phyloP scores from a whole-genome alignment of 1,140 invertebrate genomes.

The Apis mellifera region DNA sequence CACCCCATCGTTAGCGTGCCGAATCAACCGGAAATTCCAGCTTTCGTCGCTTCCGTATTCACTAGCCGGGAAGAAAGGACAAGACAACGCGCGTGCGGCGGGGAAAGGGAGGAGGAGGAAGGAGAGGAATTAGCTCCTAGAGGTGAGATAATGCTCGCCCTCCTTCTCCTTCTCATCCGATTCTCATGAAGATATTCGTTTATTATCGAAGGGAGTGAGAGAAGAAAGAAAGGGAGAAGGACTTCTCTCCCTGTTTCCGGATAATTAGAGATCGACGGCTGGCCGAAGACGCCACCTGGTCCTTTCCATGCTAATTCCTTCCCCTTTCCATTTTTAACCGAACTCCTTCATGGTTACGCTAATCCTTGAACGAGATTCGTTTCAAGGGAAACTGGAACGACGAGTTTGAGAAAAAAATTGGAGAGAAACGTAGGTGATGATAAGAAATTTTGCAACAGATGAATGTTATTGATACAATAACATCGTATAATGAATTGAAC shows the following conservation, averaged over 20 bases:
- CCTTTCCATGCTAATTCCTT: constrained; percentile 51
- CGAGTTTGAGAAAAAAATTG: not conserved
- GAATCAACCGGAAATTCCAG: constrained; percentile 83
- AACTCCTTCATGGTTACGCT: constrained; percentile 15
- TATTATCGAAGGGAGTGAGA: constrained; percentile 53
- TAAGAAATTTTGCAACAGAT: not conserved
- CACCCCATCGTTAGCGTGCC: constrained; percentile 80
- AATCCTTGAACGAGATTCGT: not conserved
- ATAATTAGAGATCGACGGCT: constrained; percentile 64
- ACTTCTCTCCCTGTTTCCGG: constrained; percentile 45
- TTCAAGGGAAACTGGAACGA: not conserved
- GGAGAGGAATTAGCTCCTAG: constrained; percentile 44
- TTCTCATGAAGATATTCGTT: constrained; percentile 79
- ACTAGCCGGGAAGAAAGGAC: constrained; percentile 24
- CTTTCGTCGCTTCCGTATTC: constrained; percentile 79
- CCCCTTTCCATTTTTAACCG: not conserved
- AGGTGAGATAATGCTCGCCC: constrained; percentile 56
- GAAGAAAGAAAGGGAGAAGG: too few species aligned
- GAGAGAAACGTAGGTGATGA: too few species aligned
- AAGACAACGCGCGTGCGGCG: constrained; percentile 1
- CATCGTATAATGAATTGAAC: not conserved
- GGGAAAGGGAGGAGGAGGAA: not conserved
- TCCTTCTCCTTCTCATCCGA: constrained; percentile 44
- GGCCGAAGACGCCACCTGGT: constrained; percentile 57
- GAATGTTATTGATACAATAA: not conserved